Conservation (phyloP, 2,888 invertebrate species). For the Drosophila greeni region DNA sequence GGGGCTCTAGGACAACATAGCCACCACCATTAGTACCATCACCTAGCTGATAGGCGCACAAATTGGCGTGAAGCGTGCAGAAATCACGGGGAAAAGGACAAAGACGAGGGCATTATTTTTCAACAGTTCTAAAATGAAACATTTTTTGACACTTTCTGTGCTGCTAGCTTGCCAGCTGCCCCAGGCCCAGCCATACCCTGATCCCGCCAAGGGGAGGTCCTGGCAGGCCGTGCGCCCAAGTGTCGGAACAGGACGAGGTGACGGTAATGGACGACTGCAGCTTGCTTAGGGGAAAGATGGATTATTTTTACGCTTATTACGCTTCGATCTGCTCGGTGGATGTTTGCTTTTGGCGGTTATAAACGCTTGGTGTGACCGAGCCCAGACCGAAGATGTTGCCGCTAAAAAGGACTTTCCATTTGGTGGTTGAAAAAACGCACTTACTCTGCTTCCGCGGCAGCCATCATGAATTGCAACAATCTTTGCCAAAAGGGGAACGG, state of each 20-base stretch:
- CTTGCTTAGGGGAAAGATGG: slow-evolving; percentile 70
- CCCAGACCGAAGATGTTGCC: slow-evolving; percentile 11
- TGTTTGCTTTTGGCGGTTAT: slow-evolving; percentile 76
- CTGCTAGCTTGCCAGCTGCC: slow-evolving; percentile 49
- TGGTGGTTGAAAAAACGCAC: slow-evolving; percentile 20
- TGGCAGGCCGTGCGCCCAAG: slow-evolving; percentile 16
- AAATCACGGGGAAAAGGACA: slow-evolving; percentile 69
- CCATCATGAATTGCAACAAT: slow-evolving; percentile 50
- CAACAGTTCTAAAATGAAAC: slow-evolving; percentile 71
- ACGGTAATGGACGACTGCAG: slow-evolving; percentile 41
- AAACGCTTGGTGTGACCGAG: slow-evolving; percentile 76
- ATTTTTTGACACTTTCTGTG: slow-evolving; percentile 69
- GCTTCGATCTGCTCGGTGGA: slow-evolving; percentile 76
- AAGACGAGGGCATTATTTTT: slow-evolving; percentile 62
- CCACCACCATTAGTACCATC: slow-evolving; percentile 15
- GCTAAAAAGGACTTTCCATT: background rate
- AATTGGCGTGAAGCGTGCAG: slow-evolving; percentile 80
- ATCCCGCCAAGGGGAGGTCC: slow-evolving; percentile 41
- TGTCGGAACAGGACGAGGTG: slow-evolving; percentile 19
- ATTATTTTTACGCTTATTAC: slow-evolving; percentile 71
- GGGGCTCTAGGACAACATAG: slow-evolving; percentile 8
- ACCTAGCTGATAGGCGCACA: slow-evolving; percentile 74
- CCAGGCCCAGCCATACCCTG: slow-evolving; percentile 1
- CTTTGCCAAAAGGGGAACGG: slow-evolving; percentile 13
- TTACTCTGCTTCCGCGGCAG: slow-evolving; percentile 36